Base-by-base conservation (phyloP, 2,888 invertebrate species). In the Ditylenchus weischeri region DNA sequence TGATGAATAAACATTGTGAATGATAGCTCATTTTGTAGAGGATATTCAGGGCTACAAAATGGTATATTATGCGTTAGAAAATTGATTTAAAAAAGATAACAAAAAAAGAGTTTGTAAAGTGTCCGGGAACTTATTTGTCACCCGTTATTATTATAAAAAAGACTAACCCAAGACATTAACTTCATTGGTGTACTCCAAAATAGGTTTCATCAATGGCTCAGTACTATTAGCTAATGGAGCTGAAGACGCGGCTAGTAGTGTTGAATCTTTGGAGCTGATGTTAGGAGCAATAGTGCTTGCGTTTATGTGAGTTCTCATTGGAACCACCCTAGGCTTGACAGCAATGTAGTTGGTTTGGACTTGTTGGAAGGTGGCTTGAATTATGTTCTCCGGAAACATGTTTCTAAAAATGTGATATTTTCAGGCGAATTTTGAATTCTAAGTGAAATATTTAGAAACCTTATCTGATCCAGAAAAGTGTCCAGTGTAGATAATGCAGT, bases 351-450 rank as follows among this genome's bases (percentile, higher is more conserved):
- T 75, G 1, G 81, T 82, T 62, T 81, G 78, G 38, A 81, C 83
- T 74, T 83, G 82, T 71, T 79, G 81, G 70, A 83, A 83, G 8
- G 83, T 79, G 6, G 93, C 92, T 85, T 91, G 90, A 81, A 93
- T 90, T 75, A 93, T 88, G 86, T 93, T 93, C 84, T 91, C 91
- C 19, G 92, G 91, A 83, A 93, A 90, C 83, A 92, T 89, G 84
- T 93, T 93, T 85, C 92, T 92, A 87, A 57, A 75, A n/a, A n/a
- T n/a, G n/a, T n/a, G n/a, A n/a, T n/a, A n/a, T n/a, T n/a, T n/a
- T n/a, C n/a, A n/a, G n/a, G n/a, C n/a, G n/a, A n/a, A n/a, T n/a
- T n/a, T n/a, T n/a, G n/a, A n/a, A n/a, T n/a, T n/a, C n/a, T n/a
- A n/a, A n/a, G n/a, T n/a, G n/a, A n/a, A n/a, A n/a, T n/a, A n/a